Evolutionary conservation across 2,888 invertebrate genomes (phyloP).

Genomic region (Aphidius colemani): DNA sequence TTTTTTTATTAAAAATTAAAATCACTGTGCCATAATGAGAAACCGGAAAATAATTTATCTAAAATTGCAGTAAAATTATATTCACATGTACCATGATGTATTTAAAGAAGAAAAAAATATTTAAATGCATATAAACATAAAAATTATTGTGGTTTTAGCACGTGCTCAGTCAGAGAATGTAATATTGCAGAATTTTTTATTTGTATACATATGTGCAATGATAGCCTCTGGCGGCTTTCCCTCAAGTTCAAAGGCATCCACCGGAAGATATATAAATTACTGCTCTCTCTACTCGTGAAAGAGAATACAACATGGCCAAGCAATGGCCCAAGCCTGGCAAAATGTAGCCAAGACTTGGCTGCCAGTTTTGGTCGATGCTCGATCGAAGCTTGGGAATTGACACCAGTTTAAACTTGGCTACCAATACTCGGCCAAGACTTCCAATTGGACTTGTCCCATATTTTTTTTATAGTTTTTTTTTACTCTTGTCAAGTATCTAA

Average conservation of each 20-base stretch:
- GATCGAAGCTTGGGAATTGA: too few relatives aligned
- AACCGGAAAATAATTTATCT: not conserved
- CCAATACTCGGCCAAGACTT: too few relatives aligned
- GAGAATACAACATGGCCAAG: too few relatives aligned
- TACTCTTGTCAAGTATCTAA: too few relatives aligned
- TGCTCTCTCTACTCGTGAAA: not conserved
- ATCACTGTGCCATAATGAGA: not conserved
- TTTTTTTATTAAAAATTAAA: not conserved
- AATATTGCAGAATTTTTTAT: conserved; percentile 7
- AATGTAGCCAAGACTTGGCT: too few relatives aligned
- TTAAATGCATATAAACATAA: conserved; percentile 7
- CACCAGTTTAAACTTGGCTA: too few relatives aligned
- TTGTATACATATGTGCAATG: conserved; percentile 24
- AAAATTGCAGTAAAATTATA: conserved; percentile 10
- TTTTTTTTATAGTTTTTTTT: too few relatives aligned
- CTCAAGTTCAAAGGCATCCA: conserved; percentile 29
- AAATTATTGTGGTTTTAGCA: conserved; percentile 23
- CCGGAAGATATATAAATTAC: conserved; percentile 29
- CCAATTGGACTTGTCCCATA: too few relatives aligned
- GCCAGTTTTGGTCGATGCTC: too few relatives aligned
- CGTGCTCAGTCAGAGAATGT: conserved; percentile 20
- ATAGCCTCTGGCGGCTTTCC: conserved; percentile 17
- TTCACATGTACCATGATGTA: not conserved
- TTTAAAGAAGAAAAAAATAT: not conserved
- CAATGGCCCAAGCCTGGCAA: too few relatives aligned